phyloP scores from a whole-genome alignment of 2,113 vertebrate genomes.

The Capreolus pygargus region DNA sequence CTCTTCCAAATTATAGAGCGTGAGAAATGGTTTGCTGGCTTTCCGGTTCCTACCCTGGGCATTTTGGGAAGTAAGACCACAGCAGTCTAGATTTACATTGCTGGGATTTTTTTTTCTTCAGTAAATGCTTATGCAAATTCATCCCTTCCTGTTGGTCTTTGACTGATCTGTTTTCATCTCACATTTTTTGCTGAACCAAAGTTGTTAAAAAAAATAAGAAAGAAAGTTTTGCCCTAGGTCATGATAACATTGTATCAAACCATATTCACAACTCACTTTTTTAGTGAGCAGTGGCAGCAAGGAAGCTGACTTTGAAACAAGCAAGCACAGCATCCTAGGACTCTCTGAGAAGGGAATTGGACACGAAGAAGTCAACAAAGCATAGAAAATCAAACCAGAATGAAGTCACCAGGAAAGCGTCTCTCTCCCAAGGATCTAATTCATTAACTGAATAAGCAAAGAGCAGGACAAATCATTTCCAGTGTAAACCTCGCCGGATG shows the following conservation, averaged over 20 bases:
- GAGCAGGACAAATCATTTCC: background rate
- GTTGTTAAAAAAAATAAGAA: background rate
- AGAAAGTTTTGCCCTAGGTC: background rate
- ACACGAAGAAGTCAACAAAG: background rate
- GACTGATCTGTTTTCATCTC: conserved; percentile 14
- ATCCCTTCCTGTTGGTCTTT: conserved; percentile 59
- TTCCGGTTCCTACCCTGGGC: conserved; percentile 56
- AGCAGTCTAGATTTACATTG: conserved; percentile 62
- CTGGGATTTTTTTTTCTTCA: background rate
- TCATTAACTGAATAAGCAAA: background rate
- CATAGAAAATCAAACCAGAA: background rate
- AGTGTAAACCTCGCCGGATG: background rate
- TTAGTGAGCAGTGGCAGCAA: background rate
- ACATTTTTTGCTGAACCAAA: background rate
- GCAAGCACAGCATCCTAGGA: background rate
- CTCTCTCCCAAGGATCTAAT: background rate
- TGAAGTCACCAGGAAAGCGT: background rate
- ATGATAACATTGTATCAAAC: conserved; percentile 18
- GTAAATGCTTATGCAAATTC: conserved; percentile 44
- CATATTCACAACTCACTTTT: background rate
- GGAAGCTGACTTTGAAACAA: background rate
- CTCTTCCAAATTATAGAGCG: conserved; percentile 53
- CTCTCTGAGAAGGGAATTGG: background rate
- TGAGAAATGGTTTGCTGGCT: conserved; percentile 67
- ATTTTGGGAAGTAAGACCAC: conserved; percentile 75